These are phyloP conservation scores for Rhynchopsitta pachyrhyncha DNA, from an alignment of 2,113 vertebrate species.

Conservation along the genomic window DNA sequence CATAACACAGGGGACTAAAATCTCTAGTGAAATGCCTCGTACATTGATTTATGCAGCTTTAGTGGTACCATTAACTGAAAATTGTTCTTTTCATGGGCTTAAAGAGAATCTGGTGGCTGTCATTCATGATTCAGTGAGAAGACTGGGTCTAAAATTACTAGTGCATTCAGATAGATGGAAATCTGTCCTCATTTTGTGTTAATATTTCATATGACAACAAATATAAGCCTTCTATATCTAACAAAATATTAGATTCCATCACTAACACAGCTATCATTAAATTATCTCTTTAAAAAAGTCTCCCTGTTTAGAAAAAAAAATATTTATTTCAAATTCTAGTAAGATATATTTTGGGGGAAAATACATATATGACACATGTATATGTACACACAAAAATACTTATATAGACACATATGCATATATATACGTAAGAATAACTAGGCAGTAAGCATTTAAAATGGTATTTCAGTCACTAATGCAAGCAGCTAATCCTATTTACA, in stretches of 20 bases:
- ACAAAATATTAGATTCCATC: slow-evolving; percentile 4
- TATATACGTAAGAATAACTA: slow-evolving; percentile 72
- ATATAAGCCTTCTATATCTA: slow-evolving; percentile 18
- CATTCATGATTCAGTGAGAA: slow-evolving; percentile 34
- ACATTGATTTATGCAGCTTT: slow-evolving; percentile 59
- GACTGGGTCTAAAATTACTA: neutral
- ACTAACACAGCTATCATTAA: neutral
- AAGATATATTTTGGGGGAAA: slow-evolving; percentile 1
- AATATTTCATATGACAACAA: slow-evolving; percentile 36
- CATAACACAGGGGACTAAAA: slow-evolving; percentile 18
- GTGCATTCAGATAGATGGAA: neutral
- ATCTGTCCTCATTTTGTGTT: neutral
- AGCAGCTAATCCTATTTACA: slow-evolving; percentile 93
- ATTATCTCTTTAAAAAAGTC: neutral
- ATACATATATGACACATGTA: neutral
- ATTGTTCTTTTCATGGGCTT: slow-evolving; percentile 51
- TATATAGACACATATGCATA: neutral
- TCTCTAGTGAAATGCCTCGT: slow-evolving; percentile 24
- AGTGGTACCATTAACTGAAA: slow-evolving; percentile 57
- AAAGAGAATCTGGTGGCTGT: slow-evolving; percentile 27
- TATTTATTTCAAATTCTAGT: slow-evolving; percentile 56
- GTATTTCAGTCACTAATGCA: slow-evolving; percentile 88
- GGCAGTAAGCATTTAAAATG: slow-evolving; percentile 84
- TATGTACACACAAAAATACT: slow-evolving; percentile 1
- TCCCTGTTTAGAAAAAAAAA: neutral